phyloP scores from a whole-genome alignment of 2,797 vertebrate genomes.

The Cuniculus paca region DNA sequence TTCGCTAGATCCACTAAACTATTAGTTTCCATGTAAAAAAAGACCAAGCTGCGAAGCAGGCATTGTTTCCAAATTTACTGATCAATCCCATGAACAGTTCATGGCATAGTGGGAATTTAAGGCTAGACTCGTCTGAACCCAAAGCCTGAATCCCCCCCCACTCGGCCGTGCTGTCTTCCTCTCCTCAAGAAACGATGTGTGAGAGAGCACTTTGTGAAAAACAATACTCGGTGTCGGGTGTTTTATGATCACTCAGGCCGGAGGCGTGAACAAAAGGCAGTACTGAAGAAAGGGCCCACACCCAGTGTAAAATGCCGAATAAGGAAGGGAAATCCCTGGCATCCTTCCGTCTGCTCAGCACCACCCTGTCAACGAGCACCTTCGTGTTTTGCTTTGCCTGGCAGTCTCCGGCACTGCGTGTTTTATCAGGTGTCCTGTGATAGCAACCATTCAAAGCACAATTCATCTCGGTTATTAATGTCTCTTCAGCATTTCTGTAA shows the following conservation, averaged over 20 bases:
- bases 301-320: conserved; percentile 5
- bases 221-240: background rate
- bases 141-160: background rate
- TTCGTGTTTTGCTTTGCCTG: conserved; percentile 23
- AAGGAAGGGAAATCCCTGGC: conserved; percentile 9
- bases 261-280: conserved; percentile 32
- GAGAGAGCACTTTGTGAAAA: conserved; percentile 3
- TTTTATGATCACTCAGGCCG: conserved; percentile 23
- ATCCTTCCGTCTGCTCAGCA: background rate
- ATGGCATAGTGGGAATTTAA: background rate
- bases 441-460: conserved; percentile 80
- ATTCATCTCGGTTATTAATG: conserved; percentile 85
- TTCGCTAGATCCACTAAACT: background rate
- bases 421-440: conserved; percentile 75
- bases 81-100: background rate
- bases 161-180: background rate
- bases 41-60: background rate
- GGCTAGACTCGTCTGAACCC: background rate
- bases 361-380: background rate
- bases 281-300: background rate
- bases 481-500: conserved; percentile 85
- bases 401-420: conserved; percentile 70
- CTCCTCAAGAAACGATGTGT: background rate
- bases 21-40: background rate
- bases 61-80: background rate